Percentiles rank a stretch among this genome's conserved stretches.
phyloP scores from a whole-genome alignment of 1,140 invertebrate species.

The Saxidomus purpurata region DNA sequence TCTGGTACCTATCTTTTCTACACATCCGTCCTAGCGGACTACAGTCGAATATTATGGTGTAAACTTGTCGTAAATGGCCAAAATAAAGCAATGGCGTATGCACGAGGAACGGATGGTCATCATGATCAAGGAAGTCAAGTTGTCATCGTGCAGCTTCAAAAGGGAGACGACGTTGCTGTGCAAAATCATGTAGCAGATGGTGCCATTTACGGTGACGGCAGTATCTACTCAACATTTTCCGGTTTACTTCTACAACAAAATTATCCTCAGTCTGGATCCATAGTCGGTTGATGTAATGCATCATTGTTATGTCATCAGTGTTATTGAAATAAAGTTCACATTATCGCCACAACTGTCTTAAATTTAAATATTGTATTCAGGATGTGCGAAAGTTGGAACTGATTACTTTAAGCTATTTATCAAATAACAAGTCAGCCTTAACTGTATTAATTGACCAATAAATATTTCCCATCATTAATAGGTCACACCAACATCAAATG shows the following conservation, averaged over 20 bases:
- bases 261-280: no score
- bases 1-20: constrained; percentile 24
- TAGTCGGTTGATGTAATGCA: no score
- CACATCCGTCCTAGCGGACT: background rate
- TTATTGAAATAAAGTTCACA: no score
- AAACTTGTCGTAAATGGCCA: background rate
- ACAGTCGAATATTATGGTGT: background rate
- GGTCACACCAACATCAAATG: no score
- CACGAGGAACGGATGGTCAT: background rate
- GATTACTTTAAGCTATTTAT: no score
- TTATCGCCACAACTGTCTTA: no score
- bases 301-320: no score
- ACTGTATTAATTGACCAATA: no score
- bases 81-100: background rate
- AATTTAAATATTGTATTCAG: no score
- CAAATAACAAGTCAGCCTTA: no score
- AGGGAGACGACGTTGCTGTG: constrained; percentile 17
- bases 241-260: background rate
- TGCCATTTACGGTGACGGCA: background rate
- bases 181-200: background rate
- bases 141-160: background rate
- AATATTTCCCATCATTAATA: no score
- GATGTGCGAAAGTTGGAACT: no score
- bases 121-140: background rate
- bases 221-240: background rate